phyloP scores from a whole-genome alignment of 2,888 invertebrate species.

The Tenodera sinensis region DNA sequence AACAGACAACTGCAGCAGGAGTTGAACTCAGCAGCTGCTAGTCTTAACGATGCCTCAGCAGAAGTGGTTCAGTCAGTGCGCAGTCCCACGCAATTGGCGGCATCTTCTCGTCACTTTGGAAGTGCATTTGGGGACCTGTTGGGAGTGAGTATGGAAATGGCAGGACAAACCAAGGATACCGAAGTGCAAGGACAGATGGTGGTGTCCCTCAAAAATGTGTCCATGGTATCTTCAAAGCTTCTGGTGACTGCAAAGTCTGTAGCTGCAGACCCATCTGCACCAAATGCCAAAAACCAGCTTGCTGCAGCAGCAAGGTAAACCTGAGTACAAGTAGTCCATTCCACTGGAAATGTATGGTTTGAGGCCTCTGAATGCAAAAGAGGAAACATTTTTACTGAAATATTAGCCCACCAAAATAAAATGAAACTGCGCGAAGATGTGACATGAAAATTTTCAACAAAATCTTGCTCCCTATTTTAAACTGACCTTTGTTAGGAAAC shows the following conservation, averaged over 20 bases:
- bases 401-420: too few species aligned
- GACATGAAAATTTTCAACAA: too few species aligned
- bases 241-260: constrained; percentile 84
- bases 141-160: constrained; percentile 79
- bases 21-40: constrained; percentile 77
- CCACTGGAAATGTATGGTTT: too few species aligned
- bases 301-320: constrained; percentile 70
- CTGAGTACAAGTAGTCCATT: neutral
- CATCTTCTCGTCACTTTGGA: constrained; percentile 73
- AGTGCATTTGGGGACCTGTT: constrained; percentile 72
- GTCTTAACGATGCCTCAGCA: constrained; percentile 77
- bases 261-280: constrained; percentile 83
- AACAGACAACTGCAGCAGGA: constrained; percentile 76
- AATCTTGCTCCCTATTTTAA: too few species aligned
- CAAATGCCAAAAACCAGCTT: constrained; percentile 86
- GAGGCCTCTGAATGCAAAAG: too few species aligned
- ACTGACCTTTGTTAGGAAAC: too few species aligned
- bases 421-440: too few species aligned
- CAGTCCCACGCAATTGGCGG: constrained; percentile 65
- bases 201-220: constrained; percentile 80
- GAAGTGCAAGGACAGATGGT: constrained; percentile 79
- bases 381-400: too few species aligned
- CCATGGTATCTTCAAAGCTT: constrained; percentile 80
- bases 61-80: constrained; percentile 76
- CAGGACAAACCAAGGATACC: constrained; percentile 72